phyloP scores from a whole-genome alignment of 2,888 invertebrate genomes.

The Cheilosia scutellata region DNA sequence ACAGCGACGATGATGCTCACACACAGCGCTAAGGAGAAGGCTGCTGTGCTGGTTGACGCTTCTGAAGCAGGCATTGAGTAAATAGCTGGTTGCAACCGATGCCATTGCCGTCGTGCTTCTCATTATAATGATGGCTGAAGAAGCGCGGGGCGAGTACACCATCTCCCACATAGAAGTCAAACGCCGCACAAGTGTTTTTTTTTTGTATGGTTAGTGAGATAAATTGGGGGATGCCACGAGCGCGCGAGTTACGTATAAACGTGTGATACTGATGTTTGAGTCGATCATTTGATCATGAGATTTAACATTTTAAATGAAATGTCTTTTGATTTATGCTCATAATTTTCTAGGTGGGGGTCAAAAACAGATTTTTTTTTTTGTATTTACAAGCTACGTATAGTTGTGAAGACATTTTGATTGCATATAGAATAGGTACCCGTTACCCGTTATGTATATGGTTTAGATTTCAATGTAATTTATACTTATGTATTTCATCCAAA shows the following conservation, averaged over 20 bases:
- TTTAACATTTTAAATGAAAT: slow-evolving; percentile 64
- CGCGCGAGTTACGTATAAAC: slow-evolving; percentile 29
- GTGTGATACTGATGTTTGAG: slow-evolving; percentile 51
- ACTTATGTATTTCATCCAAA: too few species aligned
- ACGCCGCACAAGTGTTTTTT: slow-evolving; percentile 63
- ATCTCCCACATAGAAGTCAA: slow-evolving; percentile 52
- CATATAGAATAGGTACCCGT: too few species aligned
- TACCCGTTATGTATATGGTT: too few species aligned
- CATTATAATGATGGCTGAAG: slow-evolving; percentile 16
- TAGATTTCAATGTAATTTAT: too few species aligned
- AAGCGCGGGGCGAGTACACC: slow-evolving; percentile 48
- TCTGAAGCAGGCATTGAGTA: slow-evolving; percentile 28
- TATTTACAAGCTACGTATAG: not conserved
- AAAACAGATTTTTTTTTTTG: slow-evolving; percentile 7
- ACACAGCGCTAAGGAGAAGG: slow-evolving; percentile 47
- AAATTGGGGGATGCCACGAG: slow-evolving; percentile 68
- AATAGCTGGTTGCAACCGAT: slow-evolving; percentile 65
- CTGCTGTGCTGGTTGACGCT: slow-evolving; percentile 3
- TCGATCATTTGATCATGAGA: slow-evolving; percentile 72
- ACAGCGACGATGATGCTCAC: slow-evolving; percentile 41
- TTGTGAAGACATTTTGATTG: slow-evolving; percentile 14
- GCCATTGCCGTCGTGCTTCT: slow-evolving; percentile 56
- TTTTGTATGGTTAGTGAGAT: slow-evolving; percentile 28
- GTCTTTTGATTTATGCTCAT: slow-evolving; percentile 69
- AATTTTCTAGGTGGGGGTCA: slow-evolving; percentile 69